Base-by-base conservation (phyloP, 2,888 invertebrate genomes). In the Sphecodes monilicornis region DNA sequence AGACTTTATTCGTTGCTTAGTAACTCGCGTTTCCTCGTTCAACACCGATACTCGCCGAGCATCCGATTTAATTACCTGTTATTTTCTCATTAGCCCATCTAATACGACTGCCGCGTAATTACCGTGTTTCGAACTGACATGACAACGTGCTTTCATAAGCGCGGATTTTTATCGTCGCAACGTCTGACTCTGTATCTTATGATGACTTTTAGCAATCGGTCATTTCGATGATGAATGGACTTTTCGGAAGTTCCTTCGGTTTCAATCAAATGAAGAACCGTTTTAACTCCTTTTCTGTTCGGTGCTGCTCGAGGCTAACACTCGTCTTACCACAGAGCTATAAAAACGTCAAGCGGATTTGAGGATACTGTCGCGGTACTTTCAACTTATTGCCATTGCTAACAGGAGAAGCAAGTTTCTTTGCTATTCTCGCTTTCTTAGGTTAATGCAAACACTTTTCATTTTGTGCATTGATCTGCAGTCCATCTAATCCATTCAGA, bases 41-140 rank as follows among this genome's bases (percentile, higher is more conserved):
- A 60, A n/a, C 66, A 1, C 36, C 66, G 66, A 36, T 32, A 39
- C 16, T 18, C 5, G 41, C n/a, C 60, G 66, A 39, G 36, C 10
- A n/a, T 39, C 71, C 26, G 11, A 70, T 32, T 66, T 77, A 82
- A 76, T 78, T 85, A 10, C 73, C 71, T 43, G 77, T 70, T 78
- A 86, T 88, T 88, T 85, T 74, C 83, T 80, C 85, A 78, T 88
- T 83, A 79, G 86, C 77, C 81, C 66, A 43, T 22, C 36, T 84
- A 84, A 86, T 77, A 84, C 46, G 71, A 43, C 54, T 43, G 66
- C 57, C 57, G 46, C 39, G 26, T 50, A 32, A 72, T 80, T 85
- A 68, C 72, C 74, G 69, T 75, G 57, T 76, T 78, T 76, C 54
- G 60, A 82, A 77, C 18, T 16, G 29, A 66, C 36, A 18, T 32